Percentiles rank a stretch among this genome's conserved stretches.
These are phyloP conservation scores for Plusia festucae DNA, from an alignment of 2,888 invertebrate genomes.

Conservation along the genomic window DNA sequence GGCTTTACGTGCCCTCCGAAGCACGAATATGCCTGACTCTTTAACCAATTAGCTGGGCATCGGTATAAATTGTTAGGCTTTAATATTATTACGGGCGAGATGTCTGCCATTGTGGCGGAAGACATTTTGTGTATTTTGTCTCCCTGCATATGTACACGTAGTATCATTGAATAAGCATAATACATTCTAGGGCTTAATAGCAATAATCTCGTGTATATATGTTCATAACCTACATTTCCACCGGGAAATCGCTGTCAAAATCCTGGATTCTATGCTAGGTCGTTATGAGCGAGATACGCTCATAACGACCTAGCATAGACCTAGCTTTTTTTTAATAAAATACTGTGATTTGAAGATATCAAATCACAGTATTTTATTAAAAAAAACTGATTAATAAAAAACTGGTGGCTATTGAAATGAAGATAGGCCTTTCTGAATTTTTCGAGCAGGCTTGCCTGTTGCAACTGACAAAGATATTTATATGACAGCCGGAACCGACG, in stretches of 20 bases:
- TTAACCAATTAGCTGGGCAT: too few relatives aligned
- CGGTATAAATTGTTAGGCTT: too few relatives aligned
- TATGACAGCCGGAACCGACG: slow-evolving; percentile 9
- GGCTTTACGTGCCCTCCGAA: slow-evolving; percentile 13
- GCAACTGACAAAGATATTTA: not conserved
- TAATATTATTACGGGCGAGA: too few relatives aligned
- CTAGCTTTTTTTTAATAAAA: too few relatives aligned
- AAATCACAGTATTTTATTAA: not conserved
- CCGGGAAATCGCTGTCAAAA: slow-evolving; percentile 10
- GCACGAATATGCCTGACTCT: too few relatives aligned
- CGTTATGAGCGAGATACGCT: not conserved
- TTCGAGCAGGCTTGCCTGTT: not conserved
- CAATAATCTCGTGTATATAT: slow-evolving; percentile 16
- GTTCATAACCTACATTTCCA: not conserved
- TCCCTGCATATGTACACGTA: slow-evolving; percentile 2
- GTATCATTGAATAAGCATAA: slow-evolving; percentile 8
- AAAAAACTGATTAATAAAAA: too few relatives aligned
- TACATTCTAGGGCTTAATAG: not conserved
- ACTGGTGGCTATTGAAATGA: not conserved
- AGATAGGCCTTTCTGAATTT: not conserved
- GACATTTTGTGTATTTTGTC: not conserved
- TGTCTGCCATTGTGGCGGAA: too few relatives aligned
- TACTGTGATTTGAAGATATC: too few relatives aligned
- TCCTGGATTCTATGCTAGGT: slow-evolving; percentile 16
- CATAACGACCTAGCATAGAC: too few relatives aligned